Percentiles rank a stretch among this genome's conserved stretches.
phyloP scores from a whole-genome alignment of 2,113 vertebrate species.

The Phaethornis superciliosus region DNA sequence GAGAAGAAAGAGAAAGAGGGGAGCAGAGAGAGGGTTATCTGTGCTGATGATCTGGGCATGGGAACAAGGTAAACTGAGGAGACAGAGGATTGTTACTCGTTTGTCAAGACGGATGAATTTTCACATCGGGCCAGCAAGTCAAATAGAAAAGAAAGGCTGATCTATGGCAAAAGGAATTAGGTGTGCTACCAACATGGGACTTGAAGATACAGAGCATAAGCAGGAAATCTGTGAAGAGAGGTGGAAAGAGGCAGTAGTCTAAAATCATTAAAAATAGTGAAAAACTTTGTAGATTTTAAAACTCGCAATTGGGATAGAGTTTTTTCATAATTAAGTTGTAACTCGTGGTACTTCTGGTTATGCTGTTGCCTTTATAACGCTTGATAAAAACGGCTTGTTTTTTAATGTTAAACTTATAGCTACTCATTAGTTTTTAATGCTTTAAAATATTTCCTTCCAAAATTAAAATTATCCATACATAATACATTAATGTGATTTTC shows the following conservation, averaged over 20 bases:
- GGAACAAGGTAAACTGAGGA: neutral
- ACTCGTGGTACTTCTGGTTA: neutral
- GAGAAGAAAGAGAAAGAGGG: neutral
- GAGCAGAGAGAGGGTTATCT: neutral
- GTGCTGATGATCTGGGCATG: neutral
- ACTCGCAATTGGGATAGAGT: neutral
- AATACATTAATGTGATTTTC: neutral
- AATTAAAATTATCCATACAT: constrained; percentile 11
- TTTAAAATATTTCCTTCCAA: neutral
- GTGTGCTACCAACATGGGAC: neutral
- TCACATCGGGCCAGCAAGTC: neutral
- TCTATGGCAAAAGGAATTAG: neutral
- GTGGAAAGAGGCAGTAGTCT: neutral
- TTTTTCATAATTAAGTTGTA: neutral
- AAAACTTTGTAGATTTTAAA: neutral
- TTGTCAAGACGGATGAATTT: neutral
- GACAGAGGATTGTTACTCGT: neutral
- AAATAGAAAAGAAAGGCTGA: neutral
- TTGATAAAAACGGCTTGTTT: neutral
- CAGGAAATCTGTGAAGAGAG: neutral
- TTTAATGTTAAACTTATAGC: constrained; percentile 1
- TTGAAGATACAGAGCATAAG: neutral
- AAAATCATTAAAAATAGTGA: neutral
- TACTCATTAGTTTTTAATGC: neutral
- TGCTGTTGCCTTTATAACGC: neutral